These are phyloP conservation scores for Tiliacea aurago DNA, from an alignment of 2,888 invertebrate species.

Conservation along the genomic window DNA sequence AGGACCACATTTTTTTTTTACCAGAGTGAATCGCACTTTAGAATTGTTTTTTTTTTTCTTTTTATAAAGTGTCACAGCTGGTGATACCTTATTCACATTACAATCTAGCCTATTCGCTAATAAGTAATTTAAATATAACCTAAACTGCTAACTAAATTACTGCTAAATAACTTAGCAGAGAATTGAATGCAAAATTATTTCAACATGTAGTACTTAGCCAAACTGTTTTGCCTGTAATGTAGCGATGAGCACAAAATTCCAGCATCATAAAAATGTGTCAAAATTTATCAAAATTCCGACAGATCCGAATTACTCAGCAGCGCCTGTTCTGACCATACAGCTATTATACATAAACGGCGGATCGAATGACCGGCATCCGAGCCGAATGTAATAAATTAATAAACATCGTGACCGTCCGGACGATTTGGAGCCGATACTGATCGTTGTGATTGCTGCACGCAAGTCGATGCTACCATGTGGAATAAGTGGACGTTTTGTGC, in stretches of 20 bases:
- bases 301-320: conserved; percentile 37
- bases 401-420: conserved; percentile 60
- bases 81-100: too few species aligned
- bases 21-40: too few species aligned
- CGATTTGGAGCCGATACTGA: conserved; percentile 63
- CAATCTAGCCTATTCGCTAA: too few species aligned
- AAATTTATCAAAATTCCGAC: conserved; percentile 36
- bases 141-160: too few species aligned
- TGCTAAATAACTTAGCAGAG: too few species aligned
- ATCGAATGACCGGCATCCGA: conserved; percentile 67
- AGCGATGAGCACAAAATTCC: neutral
- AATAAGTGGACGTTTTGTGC: conserved; percentile 33
- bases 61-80: too few species aligned
- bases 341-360: conserved; percentile 61
- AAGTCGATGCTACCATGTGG: conserved; percentile 57
- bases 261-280: conserved; percentile 25
- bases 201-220: neutral
- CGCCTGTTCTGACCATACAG: conserved; percentile 39
- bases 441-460: conserved; percentile 67
- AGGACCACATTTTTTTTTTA: too few species aligned
- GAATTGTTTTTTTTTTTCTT: too few species aligned
- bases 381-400: conserved; percentile 69
- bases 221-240: too few species aligned
- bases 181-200: neutral
- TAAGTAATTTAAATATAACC: too few species aligned